phyloP scores from a whole-genome alignment of 2,888 invertebrate species.

The Tridacna gigas region DNA sequence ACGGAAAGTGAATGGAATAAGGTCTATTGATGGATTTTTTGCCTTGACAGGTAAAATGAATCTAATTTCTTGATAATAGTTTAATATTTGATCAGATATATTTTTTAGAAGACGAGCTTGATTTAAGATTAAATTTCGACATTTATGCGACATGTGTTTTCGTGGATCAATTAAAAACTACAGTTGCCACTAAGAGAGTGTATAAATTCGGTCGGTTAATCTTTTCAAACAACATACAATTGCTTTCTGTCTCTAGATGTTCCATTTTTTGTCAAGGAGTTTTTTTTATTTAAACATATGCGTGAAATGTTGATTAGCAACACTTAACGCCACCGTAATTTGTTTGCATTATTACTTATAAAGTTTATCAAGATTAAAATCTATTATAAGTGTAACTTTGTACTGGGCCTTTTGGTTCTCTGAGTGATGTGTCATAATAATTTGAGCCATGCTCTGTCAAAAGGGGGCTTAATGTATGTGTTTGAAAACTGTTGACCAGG shows the following conservation, averaged over 20 bases:
- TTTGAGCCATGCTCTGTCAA: no score
- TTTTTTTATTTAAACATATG: neutral
- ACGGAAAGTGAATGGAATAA: slow-evolving; percentile 16
- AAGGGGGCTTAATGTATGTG: no score
- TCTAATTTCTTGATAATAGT: neutral
- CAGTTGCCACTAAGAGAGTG: neutral
- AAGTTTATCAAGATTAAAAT: no score
- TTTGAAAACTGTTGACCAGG: no score
- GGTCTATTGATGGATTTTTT: slow-evolving; percentile 13
- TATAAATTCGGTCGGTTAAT: neutral
- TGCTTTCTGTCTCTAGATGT: neutral
- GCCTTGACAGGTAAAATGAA: neutral
- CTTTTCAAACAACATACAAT: neutral
- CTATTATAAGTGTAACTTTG: no score
- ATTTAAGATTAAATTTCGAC: neutral
- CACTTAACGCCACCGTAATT: neutral
- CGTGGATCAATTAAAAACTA: neutral
- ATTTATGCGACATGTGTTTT: slow-evolving; percentile 22
- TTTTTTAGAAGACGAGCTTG: neutral
- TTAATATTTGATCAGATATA: no score
- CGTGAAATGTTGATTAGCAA: neutral
- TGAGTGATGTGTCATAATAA: no score
- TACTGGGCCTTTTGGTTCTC: no score
- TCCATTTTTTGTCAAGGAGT: neutral
- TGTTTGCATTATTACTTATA: neutral